Conservation (phyloP, 2,113 vertebrate species). For the Sebastes schlegelii region DNA sequence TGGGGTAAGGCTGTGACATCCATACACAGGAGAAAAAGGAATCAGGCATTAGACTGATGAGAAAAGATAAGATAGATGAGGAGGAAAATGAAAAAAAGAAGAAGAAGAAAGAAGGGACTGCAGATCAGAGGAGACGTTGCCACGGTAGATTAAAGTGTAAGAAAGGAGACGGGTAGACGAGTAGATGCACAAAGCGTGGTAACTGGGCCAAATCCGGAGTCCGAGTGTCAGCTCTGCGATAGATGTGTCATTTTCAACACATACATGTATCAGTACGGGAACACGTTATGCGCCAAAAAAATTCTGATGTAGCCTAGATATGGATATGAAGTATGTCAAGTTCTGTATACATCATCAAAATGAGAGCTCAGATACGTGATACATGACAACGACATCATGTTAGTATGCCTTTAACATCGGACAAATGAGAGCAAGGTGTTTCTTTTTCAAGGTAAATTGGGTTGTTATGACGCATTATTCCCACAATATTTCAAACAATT, state of each 20-base stretch:
- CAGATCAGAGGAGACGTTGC: conserved; percentile 16
- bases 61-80: conserved; percentile 36
- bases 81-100: conserved; percentile 17
- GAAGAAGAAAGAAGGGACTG: not conserved
- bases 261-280: not conserved
- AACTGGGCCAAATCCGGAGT: not conserved
- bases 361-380: not conserved
- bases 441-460: not conserved
- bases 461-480: not conserved
- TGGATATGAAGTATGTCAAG: not conserved
- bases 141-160: conserved; percentile 31
- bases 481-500: not conserved
- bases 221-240: not conserved
- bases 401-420: not conserved
- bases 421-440: not conserved
- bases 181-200: not conserved
- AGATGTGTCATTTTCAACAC: not conserved
- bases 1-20: conserved; percentile 46
- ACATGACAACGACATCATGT: not conserved
- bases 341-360: not conserved
- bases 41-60: conserved; percentile 59
- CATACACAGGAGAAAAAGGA: conserved; percentile 14
- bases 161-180: not conserved
- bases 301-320: not conserved
- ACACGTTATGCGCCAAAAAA: not conserved